Percentiles rank a stretch among this genome's conserved stretches.
Conservation (phyloP, 2,888 invertebrate species). For the Bombyx huttoni region DNA sequence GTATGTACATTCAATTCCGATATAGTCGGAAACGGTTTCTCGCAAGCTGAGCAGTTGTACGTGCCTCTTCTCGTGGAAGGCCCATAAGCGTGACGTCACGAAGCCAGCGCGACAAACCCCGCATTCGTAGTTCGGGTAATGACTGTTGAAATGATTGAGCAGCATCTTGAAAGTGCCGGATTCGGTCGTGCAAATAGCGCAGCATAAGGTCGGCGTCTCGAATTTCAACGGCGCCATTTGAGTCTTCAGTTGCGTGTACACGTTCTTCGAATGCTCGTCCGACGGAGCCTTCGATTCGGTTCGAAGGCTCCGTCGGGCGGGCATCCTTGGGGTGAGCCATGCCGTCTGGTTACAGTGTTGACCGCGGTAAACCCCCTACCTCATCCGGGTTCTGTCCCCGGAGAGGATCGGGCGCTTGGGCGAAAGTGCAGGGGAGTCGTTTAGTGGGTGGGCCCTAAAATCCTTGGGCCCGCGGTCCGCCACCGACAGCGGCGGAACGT, state of each 20-base stretch:
- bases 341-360: no score
- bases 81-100: constrained; percentile 8
- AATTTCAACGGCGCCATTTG: constrained; percentile 35
- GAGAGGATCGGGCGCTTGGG: no score
- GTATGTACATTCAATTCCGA: no score
- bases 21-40: constrained; percentile 40
- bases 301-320: no score
- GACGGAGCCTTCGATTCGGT: no score
- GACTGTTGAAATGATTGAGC: constrained; percentile 31
- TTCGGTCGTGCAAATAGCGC: constrained; percentile 8
- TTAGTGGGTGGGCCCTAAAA: no score
- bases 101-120: constrained; percentile 25
- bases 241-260: constrained; percentile 19
- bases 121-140: constrained; percentile 35
- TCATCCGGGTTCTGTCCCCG: no score
- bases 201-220: constrained; percentile 12
- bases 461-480: no score
- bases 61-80: constrained; percentile 13
- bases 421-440: no score
- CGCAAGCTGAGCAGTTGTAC: constrained; percentile 34
- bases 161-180: constrained; percentile 12
- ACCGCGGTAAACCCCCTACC: no score
- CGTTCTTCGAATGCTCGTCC: constrained; percentile 12
- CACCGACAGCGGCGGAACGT: no score
- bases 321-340: no score